Conservation (phyloP, 1,140 invertebrate genomes). For the Atopsyche davidsoni region DNA sequence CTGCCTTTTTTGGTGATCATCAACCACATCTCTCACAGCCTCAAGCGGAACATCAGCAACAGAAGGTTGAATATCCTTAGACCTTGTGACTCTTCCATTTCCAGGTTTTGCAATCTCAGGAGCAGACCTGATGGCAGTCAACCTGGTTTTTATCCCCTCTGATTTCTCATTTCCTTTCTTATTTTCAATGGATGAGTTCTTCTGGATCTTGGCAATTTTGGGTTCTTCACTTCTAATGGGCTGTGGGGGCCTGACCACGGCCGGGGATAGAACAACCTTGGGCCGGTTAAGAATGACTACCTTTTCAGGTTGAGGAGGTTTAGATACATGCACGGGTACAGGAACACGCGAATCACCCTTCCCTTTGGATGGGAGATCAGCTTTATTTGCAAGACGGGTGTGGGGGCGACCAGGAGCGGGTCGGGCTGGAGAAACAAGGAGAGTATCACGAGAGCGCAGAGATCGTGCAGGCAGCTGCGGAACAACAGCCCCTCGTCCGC, state of each 20-base stretch:
- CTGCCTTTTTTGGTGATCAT: no score
- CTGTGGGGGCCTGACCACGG: neutral
- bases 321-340: slow-evolving; percentile 16
- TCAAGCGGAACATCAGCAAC: slow-evolving; percentile 11
- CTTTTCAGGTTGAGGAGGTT: slow-evolving; percentile 8
- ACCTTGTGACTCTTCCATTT: slow-evolving; percentile 23
- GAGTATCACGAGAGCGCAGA: slow-evolving; percentile 41
- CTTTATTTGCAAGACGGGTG: slow-evolving; percentile 34
- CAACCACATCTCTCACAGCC: slow-evolving; percentile 11
- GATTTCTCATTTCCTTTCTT: slow-evolving; percentile 20
- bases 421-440: slow-evolving; percentile 24
- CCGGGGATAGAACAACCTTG: slow-evolving; percentile 10
- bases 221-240: slow-evolving; percentile 6
- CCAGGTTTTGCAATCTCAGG: no score
- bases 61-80: slow-evolving; percentile 20
- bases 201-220: slow-evolving; percentile 20
- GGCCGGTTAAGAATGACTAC: slow-evolving; percentile 15
- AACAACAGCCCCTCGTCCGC: slow-evolving; percentile 21
- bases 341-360: slow-evolving; percentile 24
- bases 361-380: neutral
- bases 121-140: neutral
- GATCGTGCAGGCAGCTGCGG: slow-evolving; percentile 34
- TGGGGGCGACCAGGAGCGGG: slow-evolving; percentile 34
- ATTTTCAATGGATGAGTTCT: slow-evolving; percentile 3
- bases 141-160: slow-evolving; percentile 5